Conservation (phyloP, 2,888 invertebrate species). For the Heliothis peltigera region DNA sequence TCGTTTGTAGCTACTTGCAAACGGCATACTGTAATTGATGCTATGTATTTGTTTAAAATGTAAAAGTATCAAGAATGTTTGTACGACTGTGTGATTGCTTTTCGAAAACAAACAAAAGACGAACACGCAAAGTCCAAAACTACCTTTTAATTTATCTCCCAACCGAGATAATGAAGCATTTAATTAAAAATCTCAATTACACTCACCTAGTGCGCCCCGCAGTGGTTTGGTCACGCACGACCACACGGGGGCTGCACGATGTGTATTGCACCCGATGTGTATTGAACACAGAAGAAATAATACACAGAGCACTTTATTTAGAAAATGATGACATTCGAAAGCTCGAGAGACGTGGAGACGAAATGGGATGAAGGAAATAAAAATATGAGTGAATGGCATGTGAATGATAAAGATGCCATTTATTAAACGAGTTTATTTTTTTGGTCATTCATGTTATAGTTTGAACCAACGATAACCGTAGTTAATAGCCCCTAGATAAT, state of each 20-base stretch:
- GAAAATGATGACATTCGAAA: background rate
- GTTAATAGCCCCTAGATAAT: too few relatives aligned
- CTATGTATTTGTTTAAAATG: background rate
- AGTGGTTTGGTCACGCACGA: constrained; percentile 18
- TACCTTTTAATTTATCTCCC: constrained; percentile 27
- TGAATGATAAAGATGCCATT: too few relatives aligned
- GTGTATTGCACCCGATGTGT: constrained; percentile 29
- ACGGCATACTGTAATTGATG: background rate
- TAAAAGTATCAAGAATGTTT: background rate
- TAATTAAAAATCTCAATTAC: constrained; percentile 49
- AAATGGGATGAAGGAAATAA: too few relatives aligned
- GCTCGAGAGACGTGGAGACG: background rate
- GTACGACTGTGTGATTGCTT: background rate
- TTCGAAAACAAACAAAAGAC: background rate
- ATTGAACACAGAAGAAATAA: background rate
- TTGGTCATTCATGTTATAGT: too few relatives aligned
- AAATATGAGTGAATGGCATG: too few relatives aligned
- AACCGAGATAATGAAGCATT: constrained; percentile 24
- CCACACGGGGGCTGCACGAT: constrained; percentile 9
- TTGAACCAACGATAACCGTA: too few relatives aligned
- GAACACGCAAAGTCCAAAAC: background rate
- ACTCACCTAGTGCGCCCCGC: constrained; percentile 16
- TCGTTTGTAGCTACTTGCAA: constrained; percentile 9
- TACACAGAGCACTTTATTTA: constrained; percentile 9
- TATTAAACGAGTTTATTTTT: too few relatives aligned